These are phyloP conservation scores for Gila orcuttii DNA, from an alignment of 2,113 vertebrate species.

Conservation along the genomic window DNA sequence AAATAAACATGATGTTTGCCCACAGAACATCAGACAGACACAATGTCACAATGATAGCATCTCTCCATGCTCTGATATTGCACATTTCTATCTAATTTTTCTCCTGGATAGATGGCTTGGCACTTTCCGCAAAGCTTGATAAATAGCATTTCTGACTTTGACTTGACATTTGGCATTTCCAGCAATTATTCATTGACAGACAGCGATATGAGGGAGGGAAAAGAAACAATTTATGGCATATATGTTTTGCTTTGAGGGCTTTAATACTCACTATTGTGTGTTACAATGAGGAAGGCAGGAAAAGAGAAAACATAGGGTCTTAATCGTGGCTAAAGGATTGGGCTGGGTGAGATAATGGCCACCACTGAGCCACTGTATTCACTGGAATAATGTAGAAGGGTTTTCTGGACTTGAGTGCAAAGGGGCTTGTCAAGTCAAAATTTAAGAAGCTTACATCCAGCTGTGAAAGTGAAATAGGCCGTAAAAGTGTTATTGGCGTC, in stretches of 20 bases:
- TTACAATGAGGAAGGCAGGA: not conserved
- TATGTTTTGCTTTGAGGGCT: not conserved
- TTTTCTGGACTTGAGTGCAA: not conserved
- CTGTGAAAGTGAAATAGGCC: constrained; percentile 35
- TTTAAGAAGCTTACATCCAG: constrained; percentile 35
- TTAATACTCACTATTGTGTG: not conserved
- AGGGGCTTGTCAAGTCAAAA: constrained; percentile 31
- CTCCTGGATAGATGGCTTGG: not conserved
- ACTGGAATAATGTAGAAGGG: not conserved
- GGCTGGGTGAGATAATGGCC: not conserved
- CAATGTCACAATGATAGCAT: constrained; percentile 4
- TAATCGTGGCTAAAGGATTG: not conserved
- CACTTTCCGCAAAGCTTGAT: not conserved
- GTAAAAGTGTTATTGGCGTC: constrained; percentile 40
- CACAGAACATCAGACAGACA: not conserved
- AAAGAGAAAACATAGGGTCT: not conserved
- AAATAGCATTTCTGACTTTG: constrained; percentile 34
- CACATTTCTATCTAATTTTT: not conserved
- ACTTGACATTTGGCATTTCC: constrained; percentile 31
- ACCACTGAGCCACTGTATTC: constrained; percentile 1
- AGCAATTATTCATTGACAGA: constrained; percentile 12
- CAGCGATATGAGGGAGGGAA: not conserved
- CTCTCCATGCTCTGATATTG: not conserved
- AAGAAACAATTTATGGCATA: not conserved
- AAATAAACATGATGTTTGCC: not conserved